Percentiles rank a stretch among this genome's conserved stretches.
These are phyloP conservation scores for Rhagologus leucostigma DNA, from an alignment of 2,113 vertebrate species.

Conservation along the genomic window DNA sequence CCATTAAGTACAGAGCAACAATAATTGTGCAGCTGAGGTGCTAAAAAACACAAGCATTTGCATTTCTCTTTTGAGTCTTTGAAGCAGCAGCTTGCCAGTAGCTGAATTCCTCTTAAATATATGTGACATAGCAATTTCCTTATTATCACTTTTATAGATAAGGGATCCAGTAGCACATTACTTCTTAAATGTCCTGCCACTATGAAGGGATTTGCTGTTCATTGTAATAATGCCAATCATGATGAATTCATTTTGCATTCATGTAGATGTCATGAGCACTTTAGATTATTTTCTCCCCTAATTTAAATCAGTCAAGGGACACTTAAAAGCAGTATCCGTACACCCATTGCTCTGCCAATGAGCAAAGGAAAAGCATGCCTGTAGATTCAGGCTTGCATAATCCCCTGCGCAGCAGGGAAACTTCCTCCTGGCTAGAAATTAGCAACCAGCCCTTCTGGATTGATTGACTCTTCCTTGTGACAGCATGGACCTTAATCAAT, in stretches of 20 bases:
- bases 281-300: neutral
- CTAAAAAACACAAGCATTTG: neutral
- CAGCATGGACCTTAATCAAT: slow-evolving; percentile 38
- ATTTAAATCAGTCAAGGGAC: slow-evolving; percentile 63
- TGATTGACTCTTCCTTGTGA: slow-evolving; percentile 32
- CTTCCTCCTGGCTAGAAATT: slow-evolving; percentile 37
- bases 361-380: neutral
- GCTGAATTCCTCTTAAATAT: slow-evolving; percentile 27
- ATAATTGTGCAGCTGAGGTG: neutral
- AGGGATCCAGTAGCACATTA: slow-evolving; percentile 41
- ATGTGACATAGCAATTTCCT: slow-evolving; percentile 29
- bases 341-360: slow-evolving; percentile 8
- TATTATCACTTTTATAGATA: slow-evolving; percentile 51
- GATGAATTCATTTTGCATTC: slow-evolving; percentile 64
- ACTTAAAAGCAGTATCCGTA: slow-evolving; percentile 35
- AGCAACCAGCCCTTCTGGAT: neutral
- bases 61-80: neutral
- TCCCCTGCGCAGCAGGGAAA: neutral
- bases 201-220: slow-evolving; percentile 59
- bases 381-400: neutral
- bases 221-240: slow-evolving; percentile 28
- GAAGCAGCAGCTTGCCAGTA: neutral
- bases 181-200: slow-evolving; percentile 57
- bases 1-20: neutral
- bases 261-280: slow-evolving; percentile 54